Base-by-base conservation (phyloP, 2,113 vertebrate species). In the Ophiodon elongatus region DNA sequence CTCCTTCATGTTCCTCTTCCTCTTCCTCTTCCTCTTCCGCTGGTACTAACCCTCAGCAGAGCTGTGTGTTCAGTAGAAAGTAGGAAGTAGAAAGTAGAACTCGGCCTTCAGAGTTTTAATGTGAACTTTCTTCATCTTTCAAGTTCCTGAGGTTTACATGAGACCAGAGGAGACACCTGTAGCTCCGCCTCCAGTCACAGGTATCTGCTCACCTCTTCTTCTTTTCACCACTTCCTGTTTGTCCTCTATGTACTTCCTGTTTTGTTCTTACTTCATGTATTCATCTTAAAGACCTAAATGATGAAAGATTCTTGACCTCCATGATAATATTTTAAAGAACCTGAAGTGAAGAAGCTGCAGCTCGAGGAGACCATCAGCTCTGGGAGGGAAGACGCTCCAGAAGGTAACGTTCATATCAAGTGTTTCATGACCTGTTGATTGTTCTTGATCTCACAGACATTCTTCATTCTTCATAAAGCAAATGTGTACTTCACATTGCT, bases 361-460 rank as follows among this genome's bases (percentile, higher is more conserved):
- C 84, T 92, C 66, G 94, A 85, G 19, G 87, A 94, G 33, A 45
- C 31, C 10, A 79, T 91, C 45, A 27, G 85, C 25, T 81, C 90
- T 39, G 90, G 83, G 84, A 94, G 93, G 94, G 96, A 96, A 92
- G 1, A 13, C 27, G 78, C 91, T 69, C 81, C 85, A 79, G 93
- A 95, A 98, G 97, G 97, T 98, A 97, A 87, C 0, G 3, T 52
- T 77, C 31, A 25, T 14, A 2, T 39, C 0, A 2, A 15, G 4
- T 4, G 15, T 23, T 25, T 41, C 4, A 5, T 66, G 7, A 4
- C 13, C n/a, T 1, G 0, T 15, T 37, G 50, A 27, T 80, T 50
- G 85, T 57, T 62, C 47, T 56, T 60, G 5, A 1, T 76, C 19
- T 43, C 8, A n/a, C 1, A 21, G 60, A 68, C 0, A 11, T 25